Conservation (phyloP, 2,797 vertebrate species). For the Triplophysa bombifrons region DNA sequence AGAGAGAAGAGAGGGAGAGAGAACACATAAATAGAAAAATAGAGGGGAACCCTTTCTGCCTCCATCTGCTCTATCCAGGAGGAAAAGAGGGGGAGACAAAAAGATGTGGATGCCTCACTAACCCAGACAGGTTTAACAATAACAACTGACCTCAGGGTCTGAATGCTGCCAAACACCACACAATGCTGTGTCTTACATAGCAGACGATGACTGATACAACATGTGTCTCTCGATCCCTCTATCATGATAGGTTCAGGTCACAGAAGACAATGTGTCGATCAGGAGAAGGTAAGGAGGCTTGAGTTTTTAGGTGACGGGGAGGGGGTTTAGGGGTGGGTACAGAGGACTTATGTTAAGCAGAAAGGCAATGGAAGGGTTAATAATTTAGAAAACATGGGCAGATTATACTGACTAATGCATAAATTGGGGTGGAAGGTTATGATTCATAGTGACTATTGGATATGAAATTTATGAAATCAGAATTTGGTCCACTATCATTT, state of each 20-base stretch:
- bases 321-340: slow-evolving; percentile 41
- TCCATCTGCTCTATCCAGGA: slow-evolving; percentile 58
- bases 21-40: slow-evolving; percentile 36
- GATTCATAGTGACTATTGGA: slow-evolving; percentile 68
- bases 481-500: slow-evolving; percentile 7
- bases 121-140: slow-evolving; percentile 44
- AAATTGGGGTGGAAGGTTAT: slow-evolving; percentile 11
- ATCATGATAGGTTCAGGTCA: slow-evolving; percentile 28
- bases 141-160: slow-evolving; percentile 40
- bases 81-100: slow-evolving; percentile 38
- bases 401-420: background rate
- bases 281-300: slow-evolving; percentile 32
- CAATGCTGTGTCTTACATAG: slow-evolving; percentile 30
- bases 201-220: slow-evolving; percentile 5
- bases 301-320: slow-evolving; percentile 45
- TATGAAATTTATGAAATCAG: slow-evolving; percentile 64
- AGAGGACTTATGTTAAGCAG: slow-evolving; percentile 69
- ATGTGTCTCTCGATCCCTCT: background rate
- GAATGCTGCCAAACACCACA: slow-evolving; percentile 37
- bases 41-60: slow-evolving; percentile 36
- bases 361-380: slow-evolving; percentile 34
- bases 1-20: background rate
- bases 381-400: slow-evolving; percentile 23
- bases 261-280: background rate
- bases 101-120: slow-evolving; percentile 38